Conservation (phyloP, 2,888 invertebrate genomes). For the Nomada ferruginata region DNA sequence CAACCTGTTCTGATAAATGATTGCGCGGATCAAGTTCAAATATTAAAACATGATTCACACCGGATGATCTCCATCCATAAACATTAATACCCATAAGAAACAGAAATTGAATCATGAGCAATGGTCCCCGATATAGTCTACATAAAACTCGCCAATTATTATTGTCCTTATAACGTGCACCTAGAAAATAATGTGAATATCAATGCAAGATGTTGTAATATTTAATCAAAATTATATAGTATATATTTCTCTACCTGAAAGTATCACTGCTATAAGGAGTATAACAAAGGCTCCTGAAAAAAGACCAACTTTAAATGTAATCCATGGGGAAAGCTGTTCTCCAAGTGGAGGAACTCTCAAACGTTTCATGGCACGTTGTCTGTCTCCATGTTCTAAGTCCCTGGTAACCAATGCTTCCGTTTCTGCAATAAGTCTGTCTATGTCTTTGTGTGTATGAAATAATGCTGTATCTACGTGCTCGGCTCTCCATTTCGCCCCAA, state of each 20-base stretch:
- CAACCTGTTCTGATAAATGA: slow-evolving; percentile 93
- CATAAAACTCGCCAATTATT: slow-evolving; percentile 89
- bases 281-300: slow-evolving; percentile 93
- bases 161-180: slow-evolving; percentile 59
- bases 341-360: slow-evolving; percentile 94
- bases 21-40: slow-evolving; percentile 98
- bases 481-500: slow-evolving; percentile 92
- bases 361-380: slow-evolving; percentile 94
- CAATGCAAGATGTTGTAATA: background rate
- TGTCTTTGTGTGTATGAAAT: slow-evolving; percentile 94
- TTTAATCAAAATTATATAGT: background rate
- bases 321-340: slow-evolving; percentile 93
- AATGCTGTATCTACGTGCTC: slow-evolving; percentile 92
- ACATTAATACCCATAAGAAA: slow-evolving; percentile 98
- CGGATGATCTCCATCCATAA: slow-evolving; percentile 98
- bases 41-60: slow-evolving; percentile 98
- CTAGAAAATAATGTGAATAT: slow-evolving; percentile 40
- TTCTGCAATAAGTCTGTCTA: slow-evolving; percentile 92
- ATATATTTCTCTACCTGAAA: slow-evolving; percentile 86
- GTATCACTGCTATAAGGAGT: slow-evolving; percentile 89
- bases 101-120: slow-evolving; percentile 95
- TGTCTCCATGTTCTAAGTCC: slow-evolving; percentile 91
- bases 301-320: slow-evolving; percentile 93
- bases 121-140: slow-evolving; percentile 96
- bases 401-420: slow-evolving; percentile 90